A percentile compares a stretch with the other conserved stretches of the same genome.
Evolutionary conservation across 2,797 vertebrate genomes (phyloP).

Genomic region (Brachyrhaphis roseni): DNA sequence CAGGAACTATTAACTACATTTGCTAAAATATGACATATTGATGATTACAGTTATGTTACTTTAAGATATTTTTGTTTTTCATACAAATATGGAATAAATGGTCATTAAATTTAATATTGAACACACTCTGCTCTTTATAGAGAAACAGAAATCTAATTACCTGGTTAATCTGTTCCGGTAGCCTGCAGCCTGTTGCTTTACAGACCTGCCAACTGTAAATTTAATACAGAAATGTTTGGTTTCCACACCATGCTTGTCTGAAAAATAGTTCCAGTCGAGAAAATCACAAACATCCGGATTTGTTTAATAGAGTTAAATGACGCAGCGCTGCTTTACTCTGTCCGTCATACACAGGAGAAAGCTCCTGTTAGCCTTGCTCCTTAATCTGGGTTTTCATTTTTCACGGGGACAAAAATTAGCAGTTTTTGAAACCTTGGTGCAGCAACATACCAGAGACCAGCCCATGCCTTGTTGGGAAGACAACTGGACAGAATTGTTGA

Average conservation of each 20-base stretch:
- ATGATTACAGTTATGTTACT: not conserved
- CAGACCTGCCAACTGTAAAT: not conserved
- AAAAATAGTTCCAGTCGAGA: no score
- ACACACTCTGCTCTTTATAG: not conserved
- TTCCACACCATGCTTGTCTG: not conserved
- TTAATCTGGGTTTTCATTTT: not conserved
- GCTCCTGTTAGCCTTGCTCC: not conserved
- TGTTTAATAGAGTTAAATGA: not conserved
- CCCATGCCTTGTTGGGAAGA: conserved; percentile 5
- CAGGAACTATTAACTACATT: not conserved
- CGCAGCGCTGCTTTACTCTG: not conserved
- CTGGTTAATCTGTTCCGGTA: not conserved
- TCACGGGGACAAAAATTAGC: not conserved
- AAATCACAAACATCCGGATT: not conserved
- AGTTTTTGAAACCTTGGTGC: not conserved
- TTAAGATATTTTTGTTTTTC: not conserved
- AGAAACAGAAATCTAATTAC: not conserved
- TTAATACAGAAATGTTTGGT: not conserved
- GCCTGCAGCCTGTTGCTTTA: conserved; percentile 3
- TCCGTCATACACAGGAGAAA: not conserved
- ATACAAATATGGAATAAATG: not conserved
- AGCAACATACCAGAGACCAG: not conserved
- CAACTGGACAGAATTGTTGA: conserved; percentile 20
- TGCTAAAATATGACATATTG: not conserved
- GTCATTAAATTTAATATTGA: not conserved